Evolutionary conservation across 2,888 invertebrate species (phyloP).

Genomic region (Alloscopus bannaensis): DNA sequence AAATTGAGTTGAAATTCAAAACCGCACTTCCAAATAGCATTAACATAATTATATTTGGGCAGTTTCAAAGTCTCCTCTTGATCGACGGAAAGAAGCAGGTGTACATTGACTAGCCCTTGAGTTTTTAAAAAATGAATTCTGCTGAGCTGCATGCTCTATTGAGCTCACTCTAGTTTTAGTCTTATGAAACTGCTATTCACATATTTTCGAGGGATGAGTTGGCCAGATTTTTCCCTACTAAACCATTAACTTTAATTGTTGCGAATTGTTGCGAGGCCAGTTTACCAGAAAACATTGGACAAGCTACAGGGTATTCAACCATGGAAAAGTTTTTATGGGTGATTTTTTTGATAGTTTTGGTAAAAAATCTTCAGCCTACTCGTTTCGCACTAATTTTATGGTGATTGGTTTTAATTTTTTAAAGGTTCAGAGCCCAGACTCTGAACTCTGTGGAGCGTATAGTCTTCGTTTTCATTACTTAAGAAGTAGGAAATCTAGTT

Average conservation of each 20-base stretch:
- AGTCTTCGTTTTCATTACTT: too few relatives aligned
- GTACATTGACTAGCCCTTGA: not conserved
- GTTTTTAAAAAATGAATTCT: not conserved
- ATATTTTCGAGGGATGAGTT: not conserved
- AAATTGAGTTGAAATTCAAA: not conserved
- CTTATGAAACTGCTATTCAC: not conserved
- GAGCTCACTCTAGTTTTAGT: not conserved
- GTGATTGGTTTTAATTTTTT: too few relatives aligned
- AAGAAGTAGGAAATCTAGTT: too few relatives aligned
- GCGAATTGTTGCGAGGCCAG: not conserved
- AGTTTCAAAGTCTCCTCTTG: not conserved
- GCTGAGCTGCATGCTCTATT: not conserved
- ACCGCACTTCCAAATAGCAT: not conserved
- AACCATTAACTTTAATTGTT: not conserved
- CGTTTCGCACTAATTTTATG: too few relatives aligned
- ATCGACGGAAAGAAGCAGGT: not conserved
- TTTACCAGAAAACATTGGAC: not conserved
- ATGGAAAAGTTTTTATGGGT: not conserved
- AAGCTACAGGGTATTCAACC: not conserved
- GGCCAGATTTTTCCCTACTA: not conserved
- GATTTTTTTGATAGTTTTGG: not conserved
- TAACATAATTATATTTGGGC: not conserved
- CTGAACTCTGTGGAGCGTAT: too few relatives aligned
- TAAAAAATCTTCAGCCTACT: too few relatives aligned
- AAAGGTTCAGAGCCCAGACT: too few relatives aligned